Evolutionary conservation across 2,888 invertebrate species (phyloP), one percentile per base, ranked within the genome.

Genomic region (Melanchra persicariae): DNA sequence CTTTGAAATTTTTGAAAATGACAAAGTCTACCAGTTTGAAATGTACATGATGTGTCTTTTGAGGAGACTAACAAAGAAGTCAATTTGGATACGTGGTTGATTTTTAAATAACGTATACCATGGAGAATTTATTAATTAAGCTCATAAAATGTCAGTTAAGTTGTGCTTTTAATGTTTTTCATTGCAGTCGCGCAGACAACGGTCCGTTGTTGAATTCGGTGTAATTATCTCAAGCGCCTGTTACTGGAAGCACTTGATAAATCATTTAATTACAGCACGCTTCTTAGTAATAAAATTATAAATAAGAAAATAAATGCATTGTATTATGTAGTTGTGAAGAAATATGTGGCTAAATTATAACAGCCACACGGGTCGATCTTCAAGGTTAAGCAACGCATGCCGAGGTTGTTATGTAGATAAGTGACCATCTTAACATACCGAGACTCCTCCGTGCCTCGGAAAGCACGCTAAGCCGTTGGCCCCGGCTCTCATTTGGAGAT

Each of bases 1-100:
- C 62, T 70, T 72, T 49, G 26, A n/a, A n/a, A n/a, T n/a, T 71
- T 75, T 81, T 76, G 58, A 77, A 72, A 68, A 61, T 75, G n/a
- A 49, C 61, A 49, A 73, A 71, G 70, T 62, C 52, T 30, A 40
- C 7, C 40, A 57, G 55, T 62, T 55, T 30, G 37, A 64, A 72
- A 62, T 45, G 30, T 55, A 47, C 12, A 19, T 26, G 22, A 67
- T 43, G 19, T 62, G 8, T 5, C 69, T 62, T 75, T 54, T 57
- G 15, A n/a, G 17, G 19, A 70, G 58, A 62, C 19, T 58, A 63
- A 71, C 9, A 22, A 45, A 37, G 8, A 26, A 24, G 3, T 24
- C 51, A 19, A 22, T 45, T 37, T 43, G 4, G 6, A 3, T 58
- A 9, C 3, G 24, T n/a, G 12, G 19, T 71, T 37, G 5, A 34